These are phyloP conservation scores for Syngnathus floridae DNA, from an alignment of 2,113 vertebrate genomes.

Conservation along the genomic window DNA sequence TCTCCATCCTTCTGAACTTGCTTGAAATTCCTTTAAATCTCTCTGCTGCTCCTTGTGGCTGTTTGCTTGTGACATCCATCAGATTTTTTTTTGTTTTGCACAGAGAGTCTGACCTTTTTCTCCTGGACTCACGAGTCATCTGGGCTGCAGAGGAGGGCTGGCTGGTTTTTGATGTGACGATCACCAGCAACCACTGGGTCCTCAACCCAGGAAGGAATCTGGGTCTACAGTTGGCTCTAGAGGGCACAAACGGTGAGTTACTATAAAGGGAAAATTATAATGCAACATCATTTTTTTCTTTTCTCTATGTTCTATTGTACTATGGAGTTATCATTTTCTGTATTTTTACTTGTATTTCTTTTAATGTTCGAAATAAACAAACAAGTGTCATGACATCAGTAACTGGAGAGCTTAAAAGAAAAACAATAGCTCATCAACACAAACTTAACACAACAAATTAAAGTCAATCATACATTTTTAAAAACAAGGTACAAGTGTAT, in stretches of 20 bases:
- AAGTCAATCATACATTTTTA: no score
- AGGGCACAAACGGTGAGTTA: slow-evolving; percentile 80
- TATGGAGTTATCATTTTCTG: no score
- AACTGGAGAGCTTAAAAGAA: not conserved
- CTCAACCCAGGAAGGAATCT: slow-evolving; percentile 89
- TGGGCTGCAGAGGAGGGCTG: slow-evolving; percentile 96
- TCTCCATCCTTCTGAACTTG: slow-evolving; percentile 25
- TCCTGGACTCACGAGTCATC: slow-evolving; percentile 87
- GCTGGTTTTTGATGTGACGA: slow-evolving; percentile 94
- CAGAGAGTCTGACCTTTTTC: slow-evolving; percentile 90
- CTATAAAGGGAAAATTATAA: no score
- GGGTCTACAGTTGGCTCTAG: slow-evolving; percentile 87
- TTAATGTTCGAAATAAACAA: no score
- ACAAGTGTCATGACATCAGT: not conserved
- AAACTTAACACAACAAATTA: no score
- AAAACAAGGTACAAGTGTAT: no score
- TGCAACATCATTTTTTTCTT: no score
- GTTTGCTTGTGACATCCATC: slow-evolving; percentile 1
- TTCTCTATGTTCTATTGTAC: no score
- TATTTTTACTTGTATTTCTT: no score
- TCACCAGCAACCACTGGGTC: slow-evolving; percentile 95
- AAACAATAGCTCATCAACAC: not conserved
- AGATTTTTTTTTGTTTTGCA: slow-evolving; percentile 1
- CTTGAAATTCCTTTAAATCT: slow-evolving; percentile 26
- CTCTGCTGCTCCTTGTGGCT: slow-evolving; percentile 20